Base-by-base conservation (phyloP, 2,797 vertebrate genomes). In the Bryconaethiops microstoma region DNA sequence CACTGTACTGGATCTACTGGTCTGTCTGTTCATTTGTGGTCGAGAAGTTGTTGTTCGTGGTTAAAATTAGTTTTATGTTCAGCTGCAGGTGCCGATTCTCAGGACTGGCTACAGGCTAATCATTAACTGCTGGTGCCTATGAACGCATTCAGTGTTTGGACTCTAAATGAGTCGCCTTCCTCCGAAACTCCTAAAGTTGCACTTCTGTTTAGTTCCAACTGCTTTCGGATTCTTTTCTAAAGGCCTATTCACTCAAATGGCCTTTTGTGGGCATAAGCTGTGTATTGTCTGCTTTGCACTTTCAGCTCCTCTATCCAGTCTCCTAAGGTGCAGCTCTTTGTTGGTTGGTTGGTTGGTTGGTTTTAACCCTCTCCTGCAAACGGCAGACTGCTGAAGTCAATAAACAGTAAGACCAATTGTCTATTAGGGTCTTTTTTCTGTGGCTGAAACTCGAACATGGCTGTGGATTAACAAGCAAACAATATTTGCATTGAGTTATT, bases 101-200 rank as follows among this genome's bases (percentile, higher is more conserved):
- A 40, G 3, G 21, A 17, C 23, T 25, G 59, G n/a, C 39, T 40
- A 17, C 45, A 63, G 10, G 72, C 13, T 54, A 54, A 64, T 64
- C n/a, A 78, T 78, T 79, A 64, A 73, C 29, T 19, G 16, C 10
- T 55, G 17, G 7, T 57, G 16, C 13, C 64, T 68, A 39, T 69
- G 5, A 69, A 77, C 12, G 29, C 0, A 10, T 14, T 52, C 14
- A 16, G 45, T 52, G 48, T 72, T 54, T 23, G 8, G 23, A 72
- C 69, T 42, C 14, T 19, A 35, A 54, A 72, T 19, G 14, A 19
- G 19, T 5, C 25, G 6, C 23, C 48, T 29, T 19, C 48, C 14
- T 7, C 16, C 45, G 54, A 25, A 29, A 4, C 8, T 4, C 29
- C 21, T 21, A 29, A 35, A 72, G 19, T 72, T 54, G 8, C 69